phyloP scores from a whole-genome alignment of 1,140 invertebrate genomes.

The Drosophila parvula region DNA sequence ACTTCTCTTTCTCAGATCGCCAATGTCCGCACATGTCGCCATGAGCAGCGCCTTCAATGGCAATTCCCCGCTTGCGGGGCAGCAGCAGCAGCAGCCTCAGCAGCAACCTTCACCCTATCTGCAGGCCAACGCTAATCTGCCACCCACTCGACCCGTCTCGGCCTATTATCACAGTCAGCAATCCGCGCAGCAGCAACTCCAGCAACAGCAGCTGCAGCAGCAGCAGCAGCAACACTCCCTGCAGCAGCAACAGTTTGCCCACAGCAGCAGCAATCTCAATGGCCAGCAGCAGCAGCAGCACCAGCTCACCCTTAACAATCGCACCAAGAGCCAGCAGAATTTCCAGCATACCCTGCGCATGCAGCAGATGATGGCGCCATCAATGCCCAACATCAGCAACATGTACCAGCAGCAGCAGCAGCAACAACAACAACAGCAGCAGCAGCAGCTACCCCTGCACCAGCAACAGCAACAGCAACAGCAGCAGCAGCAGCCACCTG shows the following conservation, averaged over 20 bases:
- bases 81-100: constrained; percentile 59
- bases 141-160: constrained; percentile 73
- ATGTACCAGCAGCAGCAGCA: constrained; percentile 79
- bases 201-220: constrained; percentile 64
- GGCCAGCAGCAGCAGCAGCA: constrained; percentile 52
- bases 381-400: constrained; percentile 84
- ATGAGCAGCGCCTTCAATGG: constrained; percentile 83
- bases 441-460: constrained; percentile 22
- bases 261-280: constrained; percentile 68
- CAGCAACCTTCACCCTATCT: constrained; percentile 61
- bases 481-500: constrained; percentile 35
- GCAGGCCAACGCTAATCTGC: constrained; percentile 61
- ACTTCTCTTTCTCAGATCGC: constrained; percentile 44
- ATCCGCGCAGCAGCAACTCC: constrained; percentile 61
- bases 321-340: constrained; percentile 72
- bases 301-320: constrained; percentile 74
- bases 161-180: constrained; percentile 80
- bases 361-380: constrained; percentile 83
- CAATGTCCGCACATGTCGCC: constrained; percentile 72
- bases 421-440: constrained; percentile 49
- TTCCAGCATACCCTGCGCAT: constrained; percentile 80
- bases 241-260: constrained; percentile 70
- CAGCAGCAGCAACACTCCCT: constrained; percentile 70
- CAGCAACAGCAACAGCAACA: constrained; percentile 53
- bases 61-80: constrained; percentile 76